Evolutionary conservation across 2,888 invertebrate species (phyloP), one percentile per base, ranked within the genome.

Genomic region (Ormyrus nitidulus): DNA sequence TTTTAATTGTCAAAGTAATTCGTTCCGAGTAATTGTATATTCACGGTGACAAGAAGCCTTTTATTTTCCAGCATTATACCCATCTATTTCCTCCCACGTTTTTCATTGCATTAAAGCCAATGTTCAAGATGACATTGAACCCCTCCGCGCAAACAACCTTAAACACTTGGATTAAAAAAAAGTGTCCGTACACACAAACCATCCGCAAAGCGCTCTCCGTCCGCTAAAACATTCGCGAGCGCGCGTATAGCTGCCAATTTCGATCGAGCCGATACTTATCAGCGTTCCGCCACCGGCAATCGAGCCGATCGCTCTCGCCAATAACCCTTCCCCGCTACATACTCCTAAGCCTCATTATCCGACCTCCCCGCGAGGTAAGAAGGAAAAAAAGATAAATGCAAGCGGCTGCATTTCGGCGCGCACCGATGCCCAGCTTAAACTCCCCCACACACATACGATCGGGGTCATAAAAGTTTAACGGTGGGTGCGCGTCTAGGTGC

Each of bases 231-330:
- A 9, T 73, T 72, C 19, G n/a, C 8, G 6, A 11, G 34, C 11
- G 2, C 44, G 11, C 61, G 34, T 0, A 59, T 19, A 19, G 9
- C 19, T 4, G 48, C 56, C 56, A 56, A 73, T 73, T 65, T 10
- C 54, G 66, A 49, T 56, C 64, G 64, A 61, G 44, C 34, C 4
- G 64, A 54, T 65, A 74, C n/a, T 44, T 58, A 56, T 66, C 66
- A 34, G 58, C 74, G 74, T 74, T 49, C 65, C 74, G 74, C n/a
- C 62, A 62, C 58, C 74, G 74, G 11, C 66, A 74, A 66, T 66
- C 74, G 74, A 64, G n/a, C 64, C 73, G 58, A 48, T 9, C 62
- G 34, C 34, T 34, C 34, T 1, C 3, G 34, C 34, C 34, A 34
- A 34, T 34, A 34, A 34, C 34, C 34, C 34, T 4, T 4, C 4